Evolutionary conservation across 1,140 invertebrate genomes (phyloP).

Genomic region (Drosophila setifemur): DNA sequence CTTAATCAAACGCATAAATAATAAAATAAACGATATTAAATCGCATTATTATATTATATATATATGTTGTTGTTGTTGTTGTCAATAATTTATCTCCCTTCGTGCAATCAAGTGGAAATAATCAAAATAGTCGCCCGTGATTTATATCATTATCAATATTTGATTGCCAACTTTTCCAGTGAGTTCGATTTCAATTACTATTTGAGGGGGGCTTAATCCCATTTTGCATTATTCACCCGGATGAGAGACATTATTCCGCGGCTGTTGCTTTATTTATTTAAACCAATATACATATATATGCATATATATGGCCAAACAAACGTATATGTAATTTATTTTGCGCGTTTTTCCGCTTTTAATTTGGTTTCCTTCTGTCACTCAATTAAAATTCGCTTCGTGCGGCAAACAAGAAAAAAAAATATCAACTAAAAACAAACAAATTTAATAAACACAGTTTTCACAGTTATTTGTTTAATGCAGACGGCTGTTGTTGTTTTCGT

Average conservation of each 20-base stretch:
- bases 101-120: slow-evolving; percentile 20
- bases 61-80: background rate
- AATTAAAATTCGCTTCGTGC: slow-evolving; percentile 42
- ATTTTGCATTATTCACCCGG: slow-evolving; percentile 65
- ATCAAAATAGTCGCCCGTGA: slow-evolving; percentile 21
- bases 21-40: slow-evolving; percentile 1
- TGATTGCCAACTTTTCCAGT: slow-evolving; percentile 40
- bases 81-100: background rate
- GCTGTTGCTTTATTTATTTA: slow-evolving; percentile 31
- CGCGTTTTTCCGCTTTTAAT: slow-evolving; percentile 15
- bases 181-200: slow-evolving; percentile 28
- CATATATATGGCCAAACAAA: slow-evolving; percentile 10
- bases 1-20: slow-evolving; percentile 19
- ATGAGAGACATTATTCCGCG: slow-evolving; percentile 48
- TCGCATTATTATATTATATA: background rate
- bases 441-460: slow-evolving; percentile 40
- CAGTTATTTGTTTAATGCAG: slow-evolving; percentile 30
- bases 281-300: slow-evolving; percentile 1
- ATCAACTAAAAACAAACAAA: slow-evolving; percentile 29
- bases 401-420: background rate
- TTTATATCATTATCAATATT: slow-evolving; percentile 40
- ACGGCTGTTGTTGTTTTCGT: background rate
- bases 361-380: slow-evolving; percentile 22
- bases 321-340: slow-evolving; percentile 12
- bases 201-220: slow-evolving; percentile 25